Base-by-base conservation (phyloP, 1,140 invertebrate genomes). In the Penaeus chinensis region DNA sequence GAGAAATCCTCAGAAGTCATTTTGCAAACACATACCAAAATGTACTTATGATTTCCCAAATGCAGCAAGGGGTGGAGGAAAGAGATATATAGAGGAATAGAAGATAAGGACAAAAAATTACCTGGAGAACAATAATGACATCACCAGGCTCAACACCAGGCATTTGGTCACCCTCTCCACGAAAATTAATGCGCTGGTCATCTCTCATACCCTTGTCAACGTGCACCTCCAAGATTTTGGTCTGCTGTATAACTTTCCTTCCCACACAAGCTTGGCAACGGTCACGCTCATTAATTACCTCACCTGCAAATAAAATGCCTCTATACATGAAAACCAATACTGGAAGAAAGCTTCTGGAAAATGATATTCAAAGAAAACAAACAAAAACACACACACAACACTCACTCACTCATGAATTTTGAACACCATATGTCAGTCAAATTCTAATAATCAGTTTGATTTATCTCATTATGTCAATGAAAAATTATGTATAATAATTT, bases 251-350 rank as follows among this genome's bases (percentile, higher is more conserved):
- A 65, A 92, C 92, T 91, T 94, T 94, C 63, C 92, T 92, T 18
- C 93, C 94, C 37, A 94, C 93, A 92, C 98, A 99, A 66, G 93
- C 93, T 90, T 94, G 94, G 92, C 97, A 99, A 62, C 94, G 94
- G 92, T 97, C 95, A 37, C 85, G 78, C 5, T 91, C 91, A 85
- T 92, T 92, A 74, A 94, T 94, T 27, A 91, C 90, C 91, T 99
- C 97, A 74, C 89, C 89, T 90, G 84, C 20, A 79, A 76, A 62
- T 65, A 27, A 54, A 47, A 66, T 19, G 37, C 54, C 54, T 2
- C 54, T 11, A 54, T 54, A 54, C 54, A 54, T 54, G 11, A 54
- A 16, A 54, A 54, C 54, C 11, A 0, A 54, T 54, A 54, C 0
- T 13, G 8, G 54, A 8, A 54, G 1, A 54, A 54, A 11, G 10